Evolutionary conservation across 2,797 vertebrate species (phyloP).

Genomic region (Sebastes nivosus): DNA sequence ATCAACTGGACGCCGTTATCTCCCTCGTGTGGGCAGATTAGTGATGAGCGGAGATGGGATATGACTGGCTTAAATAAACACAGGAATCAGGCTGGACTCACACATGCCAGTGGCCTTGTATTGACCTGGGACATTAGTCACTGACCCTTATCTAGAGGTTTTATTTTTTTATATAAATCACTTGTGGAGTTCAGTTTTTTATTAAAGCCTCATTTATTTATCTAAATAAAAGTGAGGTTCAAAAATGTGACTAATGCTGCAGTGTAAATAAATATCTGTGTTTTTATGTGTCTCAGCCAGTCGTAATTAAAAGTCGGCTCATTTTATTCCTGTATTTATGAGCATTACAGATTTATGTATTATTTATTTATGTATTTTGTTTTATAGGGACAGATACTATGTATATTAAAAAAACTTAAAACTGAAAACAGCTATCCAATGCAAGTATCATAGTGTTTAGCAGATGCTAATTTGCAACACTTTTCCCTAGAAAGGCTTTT

Average conservation of each 20-base stretch:
- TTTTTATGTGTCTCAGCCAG: neutral
- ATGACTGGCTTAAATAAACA: conserved; percentile 75
- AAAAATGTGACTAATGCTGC: neutral
- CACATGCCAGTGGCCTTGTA: conserved; percentile 49
- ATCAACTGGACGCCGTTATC: conserved; percentile 70
- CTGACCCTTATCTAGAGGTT: conserved; percentile 51
- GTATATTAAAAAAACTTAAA: too few species aligned
- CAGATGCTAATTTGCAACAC: too few species aligned
- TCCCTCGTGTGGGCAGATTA: conserved; percentile 51
- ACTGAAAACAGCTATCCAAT: too few species aligned
- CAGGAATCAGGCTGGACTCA: conserved; percentile 49
- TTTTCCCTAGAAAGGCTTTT: too few species aligned
- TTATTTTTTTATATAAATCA: conserved; percentile 36
- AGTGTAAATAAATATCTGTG: neutral
- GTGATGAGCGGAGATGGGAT: conserved; percentile 73
- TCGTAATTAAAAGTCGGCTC: neutral
- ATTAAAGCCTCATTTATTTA: neutral
- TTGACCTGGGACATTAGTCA: conserved; percentile 66
- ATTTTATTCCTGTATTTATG: neutral
- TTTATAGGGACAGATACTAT: too few species aligned
- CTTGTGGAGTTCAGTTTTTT: neutral
- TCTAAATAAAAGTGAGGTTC: neutral
- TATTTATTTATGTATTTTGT: too few species aligned
- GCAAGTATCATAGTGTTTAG: too few species aligned
- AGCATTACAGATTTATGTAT: neutral